Evolutionary conservation across 2,113 vertebrate species (phyloP).

Genomic region (Bombycilla garrulus): DNA sequence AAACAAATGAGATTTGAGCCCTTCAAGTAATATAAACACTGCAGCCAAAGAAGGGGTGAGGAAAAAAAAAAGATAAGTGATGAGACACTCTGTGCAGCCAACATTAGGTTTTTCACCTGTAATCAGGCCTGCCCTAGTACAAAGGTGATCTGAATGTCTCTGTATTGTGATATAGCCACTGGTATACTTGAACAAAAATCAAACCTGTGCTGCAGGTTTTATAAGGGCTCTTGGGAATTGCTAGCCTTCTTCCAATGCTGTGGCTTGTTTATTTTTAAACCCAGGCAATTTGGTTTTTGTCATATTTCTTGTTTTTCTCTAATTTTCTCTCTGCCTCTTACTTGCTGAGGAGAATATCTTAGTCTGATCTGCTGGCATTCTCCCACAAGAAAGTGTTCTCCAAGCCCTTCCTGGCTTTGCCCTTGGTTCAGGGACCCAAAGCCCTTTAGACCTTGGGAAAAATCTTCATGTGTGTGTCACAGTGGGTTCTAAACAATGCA

Average conservation of each 20-base stretch:
- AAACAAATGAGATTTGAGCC: not conserved
- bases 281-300: not conserved
- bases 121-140: not conserved
- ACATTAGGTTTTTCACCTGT: not conserved
- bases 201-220: not conserved
- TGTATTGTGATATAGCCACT: not conserved
- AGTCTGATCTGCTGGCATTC: not conserved
- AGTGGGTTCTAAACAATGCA: not conserved
- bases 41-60: not conserved
- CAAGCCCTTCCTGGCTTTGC: not conserved
- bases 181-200: not conserved
- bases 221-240: not conserved
- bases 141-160: not conserved
- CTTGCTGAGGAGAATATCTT: not conserved
- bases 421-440: not conserved
- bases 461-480: accelerated
- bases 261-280: not conserved
- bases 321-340: not conserved
- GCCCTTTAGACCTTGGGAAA: not conserved
- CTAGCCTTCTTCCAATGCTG: not conserved
- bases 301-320: not conserved
- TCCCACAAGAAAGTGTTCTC: accelerated
- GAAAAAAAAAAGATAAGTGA: not conserved
- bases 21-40: not conserved
- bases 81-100: not conserved